Base-by-base conservation (phyloP, 2,797 vertebrate genomes). In the Micropoecilia bifurca region DNA sequence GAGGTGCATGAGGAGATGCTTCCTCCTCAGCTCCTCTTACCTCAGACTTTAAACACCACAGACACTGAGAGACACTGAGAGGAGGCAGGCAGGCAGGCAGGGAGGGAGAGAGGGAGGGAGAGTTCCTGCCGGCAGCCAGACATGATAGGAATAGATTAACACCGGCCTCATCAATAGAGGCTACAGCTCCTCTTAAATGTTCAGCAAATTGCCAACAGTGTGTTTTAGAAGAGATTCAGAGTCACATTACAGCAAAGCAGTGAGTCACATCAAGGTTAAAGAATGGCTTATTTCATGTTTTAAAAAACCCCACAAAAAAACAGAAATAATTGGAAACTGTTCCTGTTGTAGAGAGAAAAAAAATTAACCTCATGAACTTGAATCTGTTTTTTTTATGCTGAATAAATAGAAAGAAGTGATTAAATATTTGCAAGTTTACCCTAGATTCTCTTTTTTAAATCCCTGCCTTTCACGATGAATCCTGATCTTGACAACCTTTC, bases 21-120 rank as follows among this genome's bases (percentile, higher is more conserved):
- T 92, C 91, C 87, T 88, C 83, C 79, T 76, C 77, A 20, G 79
- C 78, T 91, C 83, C 82, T 86, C 76, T 89, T 86, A 83, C 91
- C 69, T 76, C 74, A 74, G 79, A 79, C 57, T 36, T 83, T 82
- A 86, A 88, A 83, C 75, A 78, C 77, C 50, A 85, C 1, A 80
- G 57, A 69, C 25, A 47, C 36, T 76, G 28, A 74, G 61, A 66
- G 28, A 74, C 20, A 73, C n/a, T 22, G 57, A 78, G 33, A 61
- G 13, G 3, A 45, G 53, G 57, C n/a, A 36, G 36, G 13, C 2
- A 45, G 53, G 57, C n/a, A 46, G 36, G 63, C 55, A 2, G 43
- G 8, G 46, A 43, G 46, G 63, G 7, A 46, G 1, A 0, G 10
- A 46, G 45, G 36, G 66, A 18, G 48, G 9, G 46, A 33, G n/a